Evolutionary conservation across 23 tunicate genomes (phyloP), one percentile per base, ranked within the genome.

Genomic region (Ascidia mentula): DNA sequence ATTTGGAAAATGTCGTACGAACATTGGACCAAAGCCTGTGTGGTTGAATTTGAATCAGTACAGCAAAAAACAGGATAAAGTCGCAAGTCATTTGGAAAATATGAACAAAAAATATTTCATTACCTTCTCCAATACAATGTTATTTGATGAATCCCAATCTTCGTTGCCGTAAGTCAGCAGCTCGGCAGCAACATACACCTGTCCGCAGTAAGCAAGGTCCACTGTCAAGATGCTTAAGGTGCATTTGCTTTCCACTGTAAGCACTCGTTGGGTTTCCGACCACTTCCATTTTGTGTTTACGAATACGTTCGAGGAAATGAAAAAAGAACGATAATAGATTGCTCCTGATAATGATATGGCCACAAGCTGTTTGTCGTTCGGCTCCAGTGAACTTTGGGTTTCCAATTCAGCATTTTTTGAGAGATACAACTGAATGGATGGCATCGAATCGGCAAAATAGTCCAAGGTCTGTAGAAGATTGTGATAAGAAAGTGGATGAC

Each of bases 1-100:
- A 85, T 77, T 85, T 85, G 89, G 46, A 85, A 78, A 17, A 85
- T 42, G 45, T 85, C 89, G 36, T 28, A 59, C 32, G 74, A 69
- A 45, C 89, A 85, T 38, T 32, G 69, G 45, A 60, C 69, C 20
- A 77, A n/a, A 60, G 77, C 20, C 89, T 85, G 72, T 1, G 32
- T 37, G 53, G 9, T 69, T n/a, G 28, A n/a, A n/a, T n/a, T 69
- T n/a, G 9, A 69, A 69, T n/a, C 13, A 71, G 1, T 79, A 32
- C 4, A 79, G 7, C n/a, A 80, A 80, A 1, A 40, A 34, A 31
- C 8, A 34, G 13, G 32, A 9, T 1, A 71, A 6, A 7, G 60
- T 45, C 18, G 18, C n/a, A n/a, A n/a, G n/a, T n/a, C n/a, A n/a
- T n/a, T n/a, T n/a, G n/a, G n/a, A n/a, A n/a, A n/a, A n/a, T n/a